Evolutionary conservation across 35 echinoderm and acorn worm genomes (phyloP), one percentile per base, ranked within the genome.

Genomic region (Chiridota heheva): DNA sequence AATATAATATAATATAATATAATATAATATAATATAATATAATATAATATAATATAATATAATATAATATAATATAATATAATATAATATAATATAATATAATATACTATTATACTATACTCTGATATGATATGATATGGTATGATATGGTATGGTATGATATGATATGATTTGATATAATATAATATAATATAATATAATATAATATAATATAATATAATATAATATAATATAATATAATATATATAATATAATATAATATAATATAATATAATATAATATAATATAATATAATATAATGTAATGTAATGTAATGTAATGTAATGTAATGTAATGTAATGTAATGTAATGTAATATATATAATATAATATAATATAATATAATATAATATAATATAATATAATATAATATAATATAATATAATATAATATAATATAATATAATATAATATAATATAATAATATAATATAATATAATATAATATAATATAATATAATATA

Each of bases 141-240:
- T 53, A 53, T 53, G 48, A 53, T 53, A 53, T 53, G 22, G 10
- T 53, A 53, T 13, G 12, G 22, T 53, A 53, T 53, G 10, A 53
- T 53, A 53, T 53, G 10, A 53, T 53, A 53, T 53, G 10, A 53
- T 53, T 13, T 53, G 48, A 53, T 53, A 53, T 53, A 53, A 53
- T 53, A 53, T 53, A 53, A 53, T 53, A 53, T 53, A 53, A 53
- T 53, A 53, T 53, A 53, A 53, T 53, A 53, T 53, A 53, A 53
- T 53, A 53, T 53, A 53, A 13, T 13, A 13, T 13, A 53, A 13
- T 13, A 13, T 13, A 22, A 13, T 13, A 13, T 13, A 53, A 22
- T 53, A 53, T 53, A 53, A 53, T 53, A 53, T 53, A 53, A 53
- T 53, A 53, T 53, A 53, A 53, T 53, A 53, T 53, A 53, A 53